A percentile compares a stretch with the other conserved stretches of the same genome.
These are phyloP conservation scores for Papilio aristodemus DNA, from an alignment of 1,140 invertebrate species.

Conservation along the genomic window DNA sequence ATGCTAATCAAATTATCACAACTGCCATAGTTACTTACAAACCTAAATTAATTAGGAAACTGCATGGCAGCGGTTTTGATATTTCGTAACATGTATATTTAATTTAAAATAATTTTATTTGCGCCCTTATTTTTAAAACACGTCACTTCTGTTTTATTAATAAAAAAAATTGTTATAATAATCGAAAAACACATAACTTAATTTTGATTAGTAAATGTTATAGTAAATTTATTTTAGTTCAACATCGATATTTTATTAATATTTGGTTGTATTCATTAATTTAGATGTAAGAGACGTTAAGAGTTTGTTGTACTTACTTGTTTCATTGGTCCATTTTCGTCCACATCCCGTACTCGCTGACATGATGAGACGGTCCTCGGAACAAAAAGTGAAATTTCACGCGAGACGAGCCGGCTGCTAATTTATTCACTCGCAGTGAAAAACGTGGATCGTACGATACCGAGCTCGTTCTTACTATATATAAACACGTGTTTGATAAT, in stretches of 20 bases:
- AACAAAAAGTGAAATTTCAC: slow-evolving; percentile 77
- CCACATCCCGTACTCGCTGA: slow-evolving; percentile 47
- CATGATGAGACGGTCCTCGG: slow-evolving; percentile 57
- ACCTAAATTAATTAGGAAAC: neutral
- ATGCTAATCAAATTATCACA: neutral
- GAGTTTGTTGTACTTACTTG: slow-evolving; percentile 56
- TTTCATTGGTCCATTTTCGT: slow-evolving; percentile 56
- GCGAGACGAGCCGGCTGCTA: slow-evolving; percentile 57
- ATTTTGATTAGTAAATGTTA: no score
- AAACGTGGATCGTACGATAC: slow-evolving; percentile 69
- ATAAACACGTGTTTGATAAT: slow-evolving; percentile 72
- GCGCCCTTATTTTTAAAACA: no score
- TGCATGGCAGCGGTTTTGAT: neutral
- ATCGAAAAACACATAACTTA: no score
- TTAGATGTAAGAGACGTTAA: neutral
- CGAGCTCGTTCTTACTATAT: slow-evolving; percentile 67
- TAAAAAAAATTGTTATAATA: no score
- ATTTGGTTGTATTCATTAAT: neutral
- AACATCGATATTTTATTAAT: neutral
- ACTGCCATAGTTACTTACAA: neutral
- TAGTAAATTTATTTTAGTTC: neutral
- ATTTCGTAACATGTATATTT: neutral
- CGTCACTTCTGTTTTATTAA: no score
- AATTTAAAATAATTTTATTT: neutral
- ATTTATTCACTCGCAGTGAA: slow-evolving; percentile 72